Percentiles rank a stretch among this genome's conserved stretches.
phyloP scores from a whole-genome alignment of 2,888 invertebrate genomes.

The Strigamia crassipes region DNA sequence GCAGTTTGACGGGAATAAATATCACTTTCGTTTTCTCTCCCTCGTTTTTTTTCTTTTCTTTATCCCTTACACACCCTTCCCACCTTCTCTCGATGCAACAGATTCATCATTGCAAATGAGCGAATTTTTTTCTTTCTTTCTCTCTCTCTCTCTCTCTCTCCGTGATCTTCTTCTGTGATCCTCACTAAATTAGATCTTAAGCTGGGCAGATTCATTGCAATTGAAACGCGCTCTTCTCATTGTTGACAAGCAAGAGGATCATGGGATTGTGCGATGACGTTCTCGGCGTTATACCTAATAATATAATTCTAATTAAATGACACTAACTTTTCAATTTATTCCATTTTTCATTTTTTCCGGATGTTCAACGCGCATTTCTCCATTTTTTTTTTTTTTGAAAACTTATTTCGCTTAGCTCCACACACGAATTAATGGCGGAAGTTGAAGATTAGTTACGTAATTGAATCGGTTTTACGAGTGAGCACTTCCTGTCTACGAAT shows the following conservation, averaged over 20 bases:
- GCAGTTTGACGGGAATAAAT: conserved; percentile 29
- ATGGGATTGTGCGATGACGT: conserved; percentile 30
- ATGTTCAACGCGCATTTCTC: background rate
- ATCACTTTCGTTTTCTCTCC: conserved; percentile 23
- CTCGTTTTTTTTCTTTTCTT: conserved; percentile 6
- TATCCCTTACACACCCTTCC: background rate
- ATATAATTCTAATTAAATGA: conserved; percentile 24
- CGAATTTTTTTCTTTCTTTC: conserved; percentile 24
- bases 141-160: background rate
- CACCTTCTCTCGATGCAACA: conserved; percentile 20
- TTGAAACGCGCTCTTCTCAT: conserved; percentile 1
- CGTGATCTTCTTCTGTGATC: conserved; percentile 35
- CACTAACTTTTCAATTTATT: conserved; percentile 7
- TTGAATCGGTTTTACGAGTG: conserved; percentile 23
- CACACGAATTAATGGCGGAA: conserved; percentile 23
- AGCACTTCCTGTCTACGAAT: conserved; percentile 25
- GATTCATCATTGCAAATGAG: conserved; percentile 44
- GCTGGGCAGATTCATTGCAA: conserved; percentile 42
- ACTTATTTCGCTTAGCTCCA: background rate
- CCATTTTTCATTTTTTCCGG: conserved; percentile 4
- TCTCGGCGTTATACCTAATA: background rate
- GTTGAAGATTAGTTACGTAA: conserved; percentile 23
- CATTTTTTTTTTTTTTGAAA: background rate
- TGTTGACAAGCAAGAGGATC: conserved; percentile 28
- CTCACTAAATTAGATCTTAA: conserved; percentile 43